These are phyloP conservation scores for Thymelicus sylvestris DNA, from an alignment of 2,888 invertebrate species.

Conservation along the genomic window DNA sequence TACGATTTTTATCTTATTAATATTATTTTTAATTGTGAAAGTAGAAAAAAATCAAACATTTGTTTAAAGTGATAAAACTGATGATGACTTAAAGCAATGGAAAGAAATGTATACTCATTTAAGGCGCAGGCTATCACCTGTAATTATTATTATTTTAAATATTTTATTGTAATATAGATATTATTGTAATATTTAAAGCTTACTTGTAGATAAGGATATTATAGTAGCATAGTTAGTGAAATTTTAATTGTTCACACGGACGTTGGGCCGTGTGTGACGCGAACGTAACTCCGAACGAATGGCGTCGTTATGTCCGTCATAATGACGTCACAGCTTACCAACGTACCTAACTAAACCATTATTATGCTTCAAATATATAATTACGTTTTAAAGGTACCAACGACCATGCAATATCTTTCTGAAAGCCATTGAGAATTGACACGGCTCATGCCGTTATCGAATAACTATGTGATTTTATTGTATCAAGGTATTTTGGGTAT, in stretches of 20 bases:
- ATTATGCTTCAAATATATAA: constrained; percentile 33
- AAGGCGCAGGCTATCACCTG: constrained; percentile 20
- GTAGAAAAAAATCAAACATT: background rate
- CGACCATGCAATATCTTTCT: background rate
- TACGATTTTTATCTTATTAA: background rate
- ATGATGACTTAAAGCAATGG: background rate
- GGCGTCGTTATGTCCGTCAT: constrained; percentile 16
- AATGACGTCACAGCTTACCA: constrained; percentile 12
- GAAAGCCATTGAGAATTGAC: constrained; percentile 4
- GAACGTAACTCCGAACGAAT: constrained; percentile 24
- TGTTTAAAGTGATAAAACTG: background rate
- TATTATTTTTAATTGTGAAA: too few species aligned
- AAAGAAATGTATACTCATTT: constrained; percentile 14
- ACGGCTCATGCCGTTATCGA: background rate
- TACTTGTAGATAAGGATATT: constrained; percentile 22
- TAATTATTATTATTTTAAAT: constrained; percentile 11
- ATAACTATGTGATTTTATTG: background rate
- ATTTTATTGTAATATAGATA: constrained; percentile 19
- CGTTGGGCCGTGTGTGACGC: constrained; percentile 13
- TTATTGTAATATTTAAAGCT: constrained; percentile 17
- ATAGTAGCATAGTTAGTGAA: constrained; percentile 28
- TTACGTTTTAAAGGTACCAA: constrained; percentile 36
- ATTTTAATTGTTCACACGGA: constrained; percentile 20
- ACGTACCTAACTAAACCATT: constrained; percentile 34
- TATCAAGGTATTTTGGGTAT: background rate